These are phyloP conservation scores for Gasterosteus nipponicus DNA, from an alignment of 2,113 vertebrate genomes.

Conservation along the genomic window DNA sequence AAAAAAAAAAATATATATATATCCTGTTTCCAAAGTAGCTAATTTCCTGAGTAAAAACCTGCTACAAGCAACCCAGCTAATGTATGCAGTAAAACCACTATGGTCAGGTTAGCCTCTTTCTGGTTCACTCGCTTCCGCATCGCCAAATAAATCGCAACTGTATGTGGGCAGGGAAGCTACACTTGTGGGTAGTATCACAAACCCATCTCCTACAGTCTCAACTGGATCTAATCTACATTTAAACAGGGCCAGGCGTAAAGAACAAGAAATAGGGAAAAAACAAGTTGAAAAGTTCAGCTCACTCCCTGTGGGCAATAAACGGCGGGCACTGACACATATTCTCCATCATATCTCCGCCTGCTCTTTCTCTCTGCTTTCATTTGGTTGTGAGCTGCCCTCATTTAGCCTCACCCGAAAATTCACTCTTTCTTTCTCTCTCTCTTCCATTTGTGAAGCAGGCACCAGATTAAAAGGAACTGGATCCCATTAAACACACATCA, in stretches of 20 bases:
- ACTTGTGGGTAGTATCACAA: constrained; percentile 5
- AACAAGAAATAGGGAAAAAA: constrained; percentile 17
- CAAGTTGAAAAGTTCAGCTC: constrained; percentile 96
- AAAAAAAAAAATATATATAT: background rate
- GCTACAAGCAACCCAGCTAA: background rate
- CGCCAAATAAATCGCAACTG: background rate
- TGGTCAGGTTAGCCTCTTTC: background rate
- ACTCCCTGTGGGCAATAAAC: constrained; percentile 86
- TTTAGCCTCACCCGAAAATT: constrained; percentile 11
- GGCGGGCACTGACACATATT: constrained; percentile 56
- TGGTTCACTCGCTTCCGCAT: background rate
- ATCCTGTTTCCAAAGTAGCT: background rate
- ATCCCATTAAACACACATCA: constrained; percentile 65
- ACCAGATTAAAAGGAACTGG: constrained; percentile 61
- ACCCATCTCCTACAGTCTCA: background rate
- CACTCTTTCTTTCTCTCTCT: background rate
- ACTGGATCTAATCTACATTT: constrained; percentile 1
- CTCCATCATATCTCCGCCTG: constrained; percentile 48
- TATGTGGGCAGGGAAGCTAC: background rate
- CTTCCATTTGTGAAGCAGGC: constrained; percentile 62
- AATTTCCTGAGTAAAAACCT: background rate
- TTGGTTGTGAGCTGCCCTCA: constrained; percentile 22
- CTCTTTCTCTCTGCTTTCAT: constrained; percentile 34
- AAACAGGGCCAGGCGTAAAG: constrained; percentile 11
- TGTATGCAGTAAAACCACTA: background rate